Evolutionary conservation across 2,113 vertebrate genomes (phyloP).

Genomic region (Seriola dumerili): DNA sequence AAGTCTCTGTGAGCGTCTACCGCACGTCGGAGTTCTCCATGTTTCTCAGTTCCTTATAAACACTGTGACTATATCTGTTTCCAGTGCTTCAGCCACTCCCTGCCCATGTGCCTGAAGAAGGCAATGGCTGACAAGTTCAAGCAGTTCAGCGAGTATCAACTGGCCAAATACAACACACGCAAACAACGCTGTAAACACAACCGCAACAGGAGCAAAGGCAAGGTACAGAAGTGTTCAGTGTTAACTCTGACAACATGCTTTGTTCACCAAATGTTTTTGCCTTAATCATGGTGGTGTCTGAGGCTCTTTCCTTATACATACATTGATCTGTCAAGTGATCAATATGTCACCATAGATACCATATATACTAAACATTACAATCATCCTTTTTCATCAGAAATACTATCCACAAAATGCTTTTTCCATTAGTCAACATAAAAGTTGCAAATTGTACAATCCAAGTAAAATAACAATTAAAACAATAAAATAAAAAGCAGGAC

Average conservation of each 20-base stretch:
- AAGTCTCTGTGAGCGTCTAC: constrained; percentile 7
- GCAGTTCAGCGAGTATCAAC: constrained; percentile 91
- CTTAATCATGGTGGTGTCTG: neutral
- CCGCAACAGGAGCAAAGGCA: constrained; percentile 39
- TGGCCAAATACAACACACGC: constrained; percentile 92
- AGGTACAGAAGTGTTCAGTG: constrained; percentile 63
- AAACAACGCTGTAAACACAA: constrained; percentile 88
- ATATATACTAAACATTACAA: neutral
- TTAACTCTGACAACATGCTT: neutral
- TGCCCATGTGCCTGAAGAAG: constrained; percentile 90
- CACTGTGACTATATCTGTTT: neutral
- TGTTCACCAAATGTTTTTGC: neutral
- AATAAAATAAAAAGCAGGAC: no score
- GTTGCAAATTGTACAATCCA: no score
- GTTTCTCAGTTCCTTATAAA: neutral
- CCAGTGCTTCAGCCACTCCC: constrained; percentile 82
- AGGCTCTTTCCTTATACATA: neutral
- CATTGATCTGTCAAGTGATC: neutral
- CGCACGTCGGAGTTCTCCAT: no score
- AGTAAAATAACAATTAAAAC: no score
- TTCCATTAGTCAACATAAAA: no score
- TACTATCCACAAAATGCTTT: no score
- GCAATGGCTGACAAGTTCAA: constrained; percentile 89
- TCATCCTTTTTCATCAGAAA: neutral
- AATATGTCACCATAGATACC: neutral